Base-by-base conservation (phyloP, 2,113 vertebrate genomes). In the Rhadina sibilatrix region DNA sequence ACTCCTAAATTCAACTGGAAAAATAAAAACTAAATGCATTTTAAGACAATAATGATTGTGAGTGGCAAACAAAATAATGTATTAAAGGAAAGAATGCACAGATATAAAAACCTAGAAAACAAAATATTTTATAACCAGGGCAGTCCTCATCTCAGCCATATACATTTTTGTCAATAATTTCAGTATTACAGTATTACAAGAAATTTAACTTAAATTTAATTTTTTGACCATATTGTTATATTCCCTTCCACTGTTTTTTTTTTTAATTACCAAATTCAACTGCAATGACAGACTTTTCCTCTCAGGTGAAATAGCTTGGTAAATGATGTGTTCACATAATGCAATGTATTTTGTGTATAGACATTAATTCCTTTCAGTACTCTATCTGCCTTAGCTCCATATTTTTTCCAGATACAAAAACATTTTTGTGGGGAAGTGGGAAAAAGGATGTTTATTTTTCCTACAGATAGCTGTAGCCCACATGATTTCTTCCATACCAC, bases 401-500 rank as follows among this genome's bases (percentile, higher is more conserved):
- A 91, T 80, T 87, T 87, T 89, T 93, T 82, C 87, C 87, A 94
- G 81, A 96, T 74, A 95, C 21, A 83, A 87, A 94, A 91, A 71
- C 65, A 72, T 85, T 94, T 94, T 78, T 89, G 66, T n/a, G 84
- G 56, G 40, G 22, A 88, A 90, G 56, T 70, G 66, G 94, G 69
- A 70, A 93, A 92, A 94, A 87, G 79, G 33, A 83, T 94, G 90
- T 91, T 91, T 95, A 94, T 94, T 95, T 95, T 96, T 85, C 78
- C 87, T 91, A 89, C 42, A 91, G 94, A 92, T 92, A 93, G 44
- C 70, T 91, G 57, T 68, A 91, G 70, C 81, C 81, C 87, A 94
- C 91, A 89, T 61, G 50, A 94, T 95, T 96, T 95, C 89, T 71
- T 91, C 94, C 84, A 93, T 57, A 91, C 54, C 63, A 74, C 54